Evolutionary conservation across 1,140 invertebrate species (phyloP).

Genomic region (Drosophila obscura): DNA sequence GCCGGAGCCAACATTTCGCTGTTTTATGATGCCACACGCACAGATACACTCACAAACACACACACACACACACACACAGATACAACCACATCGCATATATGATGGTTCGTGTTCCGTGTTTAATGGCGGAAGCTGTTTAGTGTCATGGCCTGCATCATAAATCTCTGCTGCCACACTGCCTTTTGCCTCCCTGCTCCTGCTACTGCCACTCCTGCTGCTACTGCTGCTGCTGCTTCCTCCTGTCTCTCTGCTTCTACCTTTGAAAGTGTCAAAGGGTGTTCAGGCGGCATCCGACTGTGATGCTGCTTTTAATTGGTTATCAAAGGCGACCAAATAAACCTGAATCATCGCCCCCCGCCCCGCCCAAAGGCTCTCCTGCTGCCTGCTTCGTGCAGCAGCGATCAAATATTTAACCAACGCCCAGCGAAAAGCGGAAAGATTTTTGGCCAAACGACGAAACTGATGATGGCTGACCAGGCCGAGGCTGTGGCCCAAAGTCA

Average conservation of each 20-base stretch:
- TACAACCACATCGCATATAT: slow-evolving; percentile 1
- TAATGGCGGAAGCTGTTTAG: slow-evolving; percentile 82
- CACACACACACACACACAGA: not conserved
- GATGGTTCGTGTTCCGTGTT: slow-evolving; percentile 66
- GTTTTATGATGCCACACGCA: slow-evolving; percentile 33
- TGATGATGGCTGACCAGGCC: slow-evolving; percentile 42
- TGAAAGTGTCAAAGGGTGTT: slow-evolving; percentile 63
- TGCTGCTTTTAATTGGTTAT: slow-evolving; percentile 56
- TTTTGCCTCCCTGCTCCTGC: too few species aligned
- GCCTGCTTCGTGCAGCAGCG: not conserved
- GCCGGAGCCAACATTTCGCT: slow-evolving; percentile 25
- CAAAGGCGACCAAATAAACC: slow-evolving; percentile 57
- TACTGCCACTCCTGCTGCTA: not conserved
- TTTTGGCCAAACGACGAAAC: slow-evolving; percentile 37
- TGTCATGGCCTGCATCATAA: slow-evolving; percentile 71
- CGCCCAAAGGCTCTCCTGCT: too few species aligned
- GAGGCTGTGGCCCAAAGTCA: slow-evolving; percentile 18
- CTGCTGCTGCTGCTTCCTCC: not conserved
- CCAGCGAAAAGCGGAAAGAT: slow-evolving; percentile 29
- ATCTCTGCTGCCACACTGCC: slow-evolving; percentile 33
- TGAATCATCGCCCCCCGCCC: not conserved
- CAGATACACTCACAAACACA: slow-evolving; percentile 16
- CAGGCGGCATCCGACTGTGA: slow-evolving; percentile 45
- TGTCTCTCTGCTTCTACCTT: not conserved
- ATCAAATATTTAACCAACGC: slow-evolving; percentile 55